Evolutionary conservation across 2,888 invertebrate species (phyloP).

Genomic region (Mystacides longicornis): DNA sequence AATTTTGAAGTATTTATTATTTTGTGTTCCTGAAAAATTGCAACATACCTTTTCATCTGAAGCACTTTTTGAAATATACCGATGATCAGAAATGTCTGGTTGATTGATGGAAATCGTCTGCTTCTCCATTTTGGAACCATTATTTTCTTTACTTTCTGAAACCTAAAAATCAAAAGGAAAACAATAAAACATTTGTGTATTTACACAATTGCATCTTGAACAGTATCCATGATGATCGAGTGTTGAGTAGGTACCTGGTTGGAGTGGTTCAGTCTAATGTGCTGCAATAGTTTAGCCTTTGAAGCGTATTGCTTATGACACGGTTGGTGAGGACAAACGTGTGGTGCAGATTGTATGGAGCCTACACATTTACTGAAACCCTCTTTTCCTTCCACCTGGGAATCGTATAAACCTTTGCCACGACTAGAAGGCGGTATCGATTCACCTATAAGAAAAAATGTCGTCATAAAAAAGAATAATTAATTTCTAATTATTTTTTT

Average conservation of each 20-base stretch:
- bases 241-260: no score
- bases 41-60: no score
- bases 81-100: neutral
- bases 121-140: neutral
- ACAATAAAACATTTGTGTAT: neutral
- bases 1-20: no score
- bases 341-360: slow-evolving; percentile 61
- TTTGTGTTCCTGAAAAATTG: no score
- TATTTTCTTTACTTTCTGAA: neutral
- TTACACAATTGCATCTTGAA: neutral
- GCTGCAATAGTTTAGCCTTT: slow-evolving; percentile 63
- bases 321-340: slow-evolving; percentile 58
- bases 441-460: slow-evolving; percentile 15
- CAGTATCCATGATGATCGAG: neutral
- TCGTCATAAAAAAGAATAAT: no score
- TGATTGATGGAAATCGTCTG: neutral
- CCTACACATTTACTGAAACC: slow-evolving; percentile 43
- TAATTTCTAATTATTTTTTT: no score
- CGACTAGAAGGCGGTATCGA: slow-evolving; percentile 33
- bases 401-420: slow-evolving; percentile 42
- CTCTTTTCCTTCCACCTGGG: slow-evolving; percentile 32
- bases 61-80: no score
- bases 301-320: slow-evolving; percentile 86
- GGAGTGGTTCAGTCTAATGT: slow-evolving; percentile 58
- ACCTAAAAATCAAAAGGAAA: neutral